phyloP scores from a whole-genome alignment of 92 coral and sea anemone genomes.

The Hydrozoanthus gracilis region DNA sequence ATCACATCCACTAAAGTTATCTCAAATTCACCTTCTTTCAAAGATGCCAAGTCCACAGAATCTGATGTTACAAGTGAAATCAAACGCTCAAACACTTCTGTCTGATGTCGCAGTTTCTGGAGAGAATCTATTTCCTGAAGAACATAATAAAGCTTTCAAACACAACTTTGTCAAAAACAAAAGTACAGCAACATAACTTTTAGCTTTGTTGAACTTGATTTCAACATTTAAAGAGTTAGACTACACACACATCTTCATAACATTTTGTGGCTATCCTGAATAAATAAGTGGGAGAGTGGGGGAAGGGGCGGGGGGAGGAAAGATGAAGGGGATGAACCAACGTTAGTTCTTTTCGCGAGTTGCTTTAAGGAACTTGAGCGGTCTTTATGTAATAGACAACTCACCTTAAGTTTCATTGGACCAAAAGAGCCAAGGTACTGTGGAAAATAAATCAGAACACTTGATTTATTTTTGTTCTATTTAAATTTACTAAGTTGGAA shows the following conservation, averaged over 20 bases:
- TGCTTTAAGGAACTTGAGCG: not conserved
- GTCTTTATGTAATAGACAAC: not conserved
- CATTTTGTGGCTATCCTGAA: too few species aligned
- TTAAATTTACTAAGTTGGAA: too few species aligned
- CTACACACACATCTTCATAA: not conserved
- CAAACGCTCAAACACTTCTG: constrained; percentile 80
- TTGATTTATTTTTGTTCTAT: not conserved
- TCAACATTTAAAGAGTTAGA: not conserved
- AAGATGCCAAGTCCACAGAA: constrained; percentile 59
- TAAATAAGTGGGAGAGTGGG: too few species aligned
- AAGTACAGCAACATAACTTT: not conserved
- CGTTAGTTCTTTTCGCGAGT: not conserved
- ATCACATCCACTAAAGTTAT: not conserved
- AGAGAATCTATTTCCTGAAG: constrained; percentile 83
- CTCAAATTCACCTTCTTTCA: constrained; percentile 67
- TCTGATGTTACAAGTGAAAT: constrained; percentile 74
- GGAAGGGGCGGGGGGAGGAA: too few species aligned
- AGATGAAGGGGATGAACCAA: too few species aligned
- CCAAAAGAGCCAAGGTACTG: constrained; percentile 96
- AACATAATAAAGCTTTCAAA: not conserved
- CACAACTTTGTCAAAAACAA: not conserved
- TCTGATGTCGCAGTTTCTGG: constrained; percentile 82
- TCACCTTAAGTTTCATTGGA: constrained; percentile 94
- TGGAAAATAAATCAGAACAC: constrained; percentile 29
- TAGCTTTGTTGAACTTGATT: not conserved